Base-by-base conservation (phyloP, 1,140 invertebrate species). In the Drosophila tropicalis region DNA sequence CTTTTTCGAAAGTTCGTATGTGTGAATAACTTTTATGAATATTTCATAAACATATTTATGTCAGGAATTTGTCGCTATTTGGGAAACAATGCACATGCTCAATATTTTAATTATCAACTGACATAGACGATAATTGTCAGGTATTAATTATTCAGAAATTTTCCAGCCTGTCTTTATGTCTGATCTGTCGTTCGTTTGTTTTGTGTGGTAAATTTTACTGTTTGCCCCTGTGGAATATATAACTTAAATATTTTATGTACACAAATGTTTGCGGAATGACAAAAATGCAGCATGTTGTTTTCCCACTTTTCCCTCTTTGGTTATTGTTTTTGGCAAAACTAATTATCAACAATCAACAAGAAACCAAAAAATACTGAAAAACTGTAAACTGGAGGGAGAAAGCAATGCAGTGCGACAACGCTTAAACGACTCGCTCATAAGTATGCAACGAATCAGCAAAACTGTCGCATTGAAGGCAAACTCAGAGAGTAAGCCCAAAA, bases 81-180 rank as follows among this genome's bases (percentile, higher is more conserved):
- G 17, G 4, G 65, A 47, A 79, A 74, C 73, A 74, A 71, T 56
- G 57, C 62, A 66, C 72, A 74, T 36, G 47, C 47, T 44, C 44
- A 64, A 69, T 79, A 72, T 72, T 63, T 81, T 77, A 82, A 85
- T 76, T 81, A 82, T 84, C 70, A 58, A 39, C 62, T 63, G 79
- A 68, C 79, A 82, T 56, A 74, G 25, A 70, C 36, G 70, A 82
- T 76, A 86, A 86, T 86, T 87, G 79, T 65, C 71, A 58, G 66
- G 22, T 70, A 61, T 86, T 70, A 86, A 86, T 87, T 79, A 86
- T 86, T 87, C 70, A 86, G 58, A 64, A 72, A 55, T 62, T 56
- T 62, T 63, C 58, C 58, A 62, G 44, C 19, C 44, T 47, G 15
- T 47, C 44, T 19, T 4, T 22, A 19, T n/a, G 6, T 47, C 44